Evolutionary conservation across 2,113 vertebrate genomes (phyloP).

Genomic region (Pipra filicauda): DNA sequence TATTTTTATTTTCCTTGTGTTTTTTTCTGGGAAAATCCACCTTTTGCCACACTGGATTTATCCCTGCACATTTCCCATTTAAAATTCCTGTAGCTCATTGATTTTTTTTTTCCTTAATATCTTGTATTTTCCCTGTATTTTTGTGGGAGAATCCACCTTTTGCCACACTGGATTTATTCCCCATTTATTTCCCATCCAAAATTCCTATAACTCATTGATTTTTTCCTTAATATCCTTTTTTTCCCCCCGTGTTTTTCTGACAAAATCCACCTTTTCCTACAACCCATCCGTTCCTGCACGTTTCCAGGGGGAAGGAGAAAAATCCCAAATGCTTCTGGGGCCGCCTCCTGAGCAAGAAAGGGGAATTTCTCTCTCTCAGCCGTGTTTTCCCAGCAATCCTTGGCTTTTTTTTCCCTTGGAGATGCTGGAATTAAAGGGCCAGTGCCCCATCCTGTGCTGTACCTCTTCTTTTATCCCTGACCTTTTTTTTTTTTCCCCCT

Average conservation of each 20-base stretch:
- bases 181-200: rapidly evolving
- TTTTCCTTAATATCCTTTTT: too few relatives aligned
- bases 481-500: too few relatives aligned
- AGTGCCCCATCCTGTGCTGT: too few relatives aligned
- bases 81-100: too few relatives aligned
- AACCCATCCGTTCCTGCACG: too few relatives aligned
- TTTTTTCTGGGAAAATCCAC: rapidly evolving
- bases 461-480: too few relatives aligned
- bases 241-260: too few relatives aligned
- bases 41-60: background rate
- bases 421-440: background rate
- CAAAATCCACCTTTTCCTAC: too few relatives aligned
- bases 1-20: too few relatives aligned
- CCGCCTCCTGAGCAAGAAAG: rapidly evolving
- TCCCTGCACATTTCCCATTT: rapidly evolving
- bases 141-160: rapidly evolving
- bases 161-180: background rate
- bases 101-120: too few relatives aligned
- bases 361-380: rapidly evolving
- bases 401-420: rapidly evolving
- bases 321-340: background rate
- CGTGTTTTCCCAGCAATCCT: background rate
- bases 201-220: too few relatives aligned
- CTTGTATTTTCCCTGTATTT: background rate
- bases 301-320: background rate